Conservation (phyloP, 2,888 invertebrate genomes). For the Orthosia gothica region DNA sequence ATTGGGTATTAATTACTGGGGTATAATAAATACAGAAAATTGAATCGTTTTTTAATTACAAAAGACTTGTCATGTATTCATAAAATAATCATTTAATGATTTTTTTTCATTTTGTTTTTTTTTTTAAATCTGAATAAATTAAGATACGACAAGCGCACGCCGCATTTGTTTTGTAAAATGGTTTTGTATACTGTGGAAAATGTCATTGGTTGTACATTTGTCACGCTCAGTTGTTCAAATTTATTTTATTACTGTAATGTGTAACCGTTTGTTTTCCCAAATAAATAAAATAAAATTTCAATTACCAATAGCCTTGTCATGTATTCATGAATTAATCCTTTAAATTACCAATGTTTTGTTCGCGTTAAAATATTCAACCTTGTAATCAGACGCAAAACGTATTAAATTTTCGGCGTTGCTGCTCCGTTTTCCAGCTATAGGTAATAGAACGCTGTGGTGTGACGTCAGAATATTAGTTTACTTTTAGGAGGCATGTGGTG, state of each 20-base stretch:
- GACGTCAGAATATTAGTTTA: slow-evolving; percentile 42
- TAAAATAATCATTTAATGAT: too few species aligned
- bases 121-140: too few species aligned
- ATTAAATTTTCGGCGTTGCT: slow-evolving; percentile 61
- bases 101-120: too few species aligned
- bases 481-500: neutral
- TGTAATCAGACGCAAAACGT: slow-evolving; percentile 57
- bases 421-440: slow-evolving; percentile 40
- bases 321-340: slow-evolving; percentile 60
- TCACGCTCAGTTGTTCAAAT: too few species aligned
- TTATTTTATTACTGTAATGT: too few species aligned
- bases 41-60: neutral
- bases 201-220: too few species aligned
- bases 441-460: slow-evolving; percentile 43
- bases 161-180: too few species aligned
- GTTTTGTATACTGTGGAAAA: too few species aligned
- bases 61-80: slow-evolving; percentile 42
- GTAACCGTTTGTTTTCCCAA: too few species aligned
- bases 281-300: too few species aligned
- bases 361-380: slow-evolving; percentile 55
- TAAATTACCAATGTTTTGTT: slow-evolving; percentile 58
- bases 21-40: neutral
- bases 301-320: slow-evolving; percentile 43
- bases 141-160: too few species aligned
- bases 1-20: too few species aligned